Evolutionary conservation across 2,888 invertebrate species (phyloP), one percentile per base, ranked within the genome.

Genomic region (Synergus gifuensis): DNA sequence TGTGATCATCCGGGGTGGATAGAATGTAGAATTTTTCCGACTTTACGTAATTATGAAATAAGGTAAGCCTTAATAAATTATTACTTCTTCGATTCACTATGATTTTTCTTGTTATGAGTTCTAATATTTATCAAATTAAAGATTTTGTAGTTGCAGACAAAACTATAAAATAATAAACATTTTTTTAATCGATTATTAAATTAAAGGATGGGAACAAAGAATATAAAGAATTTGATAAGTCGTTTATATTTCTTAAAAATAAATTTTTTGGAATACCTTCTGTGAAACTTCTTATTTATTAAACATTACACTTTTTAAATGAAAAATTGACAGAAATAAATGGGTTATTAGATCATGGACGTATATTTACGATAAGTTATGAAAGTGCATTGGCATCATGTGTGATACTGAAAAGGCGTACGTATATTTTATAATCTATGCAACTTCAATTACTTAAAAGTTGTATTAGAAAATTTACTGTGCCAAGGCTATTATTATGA

Each of bases 61-160:
- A 83, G 82, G 82, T 83, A 78, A 78, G 78, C 36, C 36, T 63
- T 40, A 18, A 42, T 76, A 14, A 16, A 69, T 28, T 42, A n/a
- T 11, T 64, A 77, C 36, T 44, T 54, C 46, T 58, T 58, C 7
- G 14, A 11, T 40, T 22, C 44, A n/a, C 4, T n/a, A n/a, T 5
- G 2, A 36, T 42, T 76, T 36, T 44, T 60, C 12, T 60, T 60
- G 16, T 60, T 14, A n/a, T 22, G 0, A 60, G 8, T 60, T n/a
- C 22, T 14, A n/a, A 22, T 16, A 60, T 60, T 60, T n/a, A n/a
- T 60, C 9, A n/a, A n/a, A n/a, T 9, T 60, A 60, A n/a, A 7
- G 4, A n/a, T 18, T n/a, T 60, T 22, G 2, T 36, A 36, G 0
- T 4, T 36, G 0, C 7, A 36, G 36, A 36, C 4, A 36, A 36